A percentile compares a stretch with the other conserved stretches of the same genome.
Conservation (phyloP, 2,888 invertebrate genomes). For the Drosophila demipolita region DNA sequence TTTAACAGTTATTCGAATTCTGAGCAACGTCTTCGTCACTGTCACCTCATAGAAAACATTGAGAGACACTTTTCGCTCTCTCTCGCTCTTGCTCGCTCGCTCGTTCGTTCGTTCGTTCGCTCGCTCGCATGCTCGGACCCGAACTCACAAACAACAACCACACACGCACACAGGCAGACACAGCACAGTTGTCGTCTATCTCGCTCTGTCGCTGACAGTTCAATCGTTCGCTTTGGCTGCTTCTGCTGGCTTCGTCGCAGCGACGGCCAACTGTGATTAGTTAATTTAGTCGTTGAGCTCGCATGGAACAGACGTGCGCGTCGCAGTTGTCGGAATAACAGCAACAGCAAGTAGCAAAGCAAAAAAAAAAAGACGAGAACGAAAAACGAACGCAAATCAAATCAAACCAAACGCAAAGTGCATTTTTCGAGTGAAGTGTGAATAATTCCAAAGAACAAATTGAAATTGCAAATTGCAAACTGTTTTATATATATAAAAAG, state of each 20-base stretch:
- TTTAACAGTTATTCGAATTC: conserved; percentile 32
- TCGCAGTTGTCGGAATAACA: conserved; percentile 65
- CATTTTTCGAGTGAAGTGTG: conserved; percentile 22
- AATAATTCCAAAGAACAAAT: conserved; percentile 1
- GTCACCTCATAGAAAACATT: conserved; percentile 26
- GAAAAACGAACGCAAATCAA: conserved; percentile 18
- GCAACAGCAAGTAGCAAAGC: conserved; percentile 27
- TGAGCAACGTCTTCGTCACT: conserved; percentile 54
- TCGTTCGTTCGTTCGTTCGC: not conserved
- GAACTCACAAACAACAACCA: conserved; percentile 9
- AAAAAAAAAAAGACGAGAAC: conserved; percentile 27
- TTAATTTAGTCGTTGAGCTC: conserved; percentile 85
- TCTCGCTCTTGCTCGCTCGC: conserved; percentile 24
- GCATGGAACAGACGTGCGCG: conserved; percentile 84
- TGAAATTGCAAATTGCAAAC: conserved; percentile 2
- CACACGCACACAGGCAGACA: not conserved
- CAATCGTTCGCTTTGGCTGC: conserved; percentile 68
- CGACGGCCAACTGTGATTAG: conserved; percentile 84
- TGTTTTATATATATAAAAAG: conserved; percentile 7
- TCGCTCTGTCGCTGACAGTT: conserved; percentile 77
- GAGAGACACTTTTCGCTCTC: conserved; percentile 35
- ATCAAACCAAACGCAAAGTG: conserved; percentile 18
- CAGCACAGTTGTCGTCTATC: conserved; percentile 26
- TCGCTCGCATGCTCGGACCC: not conserved
- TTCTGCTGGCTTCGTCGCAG: conserved; percentile 79